Conservation (phyloP, 2,113 vertebrate species). For the Callospermophilus lateralis region DNA sequence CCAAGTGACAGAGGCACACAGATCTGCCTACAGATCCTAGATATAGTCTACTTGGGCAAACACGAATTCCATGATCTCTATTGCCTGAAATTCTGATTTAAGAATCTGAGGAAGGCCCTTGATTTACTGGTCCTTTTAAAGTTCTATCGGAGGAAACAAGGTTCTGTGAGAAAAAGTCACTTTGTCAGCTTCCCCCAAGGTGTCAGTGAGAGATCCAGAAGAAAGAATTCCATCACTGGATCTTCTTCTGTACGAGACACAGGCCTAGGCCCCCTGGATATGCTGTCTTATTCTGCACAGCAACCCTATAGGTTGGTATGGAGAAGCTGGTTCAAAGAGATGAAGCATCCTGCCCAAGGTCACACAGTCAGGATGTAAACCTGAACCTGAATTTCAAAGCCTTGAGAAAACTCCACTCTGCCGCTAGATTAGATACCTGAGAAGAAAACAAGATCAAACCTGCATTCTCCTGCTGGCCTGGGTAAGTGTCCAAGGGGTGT, state of each 20-base stretch:
- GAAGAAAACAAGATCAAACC: slow-evolving; percentile 32
- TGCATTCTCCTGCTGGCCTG: not conserved
- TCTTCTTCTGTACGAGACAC: not conserved
- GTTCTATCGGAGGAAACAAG: not conserved
- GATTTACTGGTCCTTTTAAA: not conserved
- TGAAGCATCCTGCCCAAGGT: not conserved
- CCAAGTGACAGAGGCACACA: not conserved
- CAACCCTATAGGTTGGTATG: not conserved
- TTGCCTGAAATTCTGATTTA: not conserved
- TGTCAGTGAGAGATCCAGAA: not conserved
- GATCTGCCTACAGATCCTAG: not conserved
- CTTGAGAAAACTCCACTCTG: not conserved
- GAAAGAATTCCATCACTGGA: not conserved
- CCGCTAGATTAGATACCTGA: not conserved
- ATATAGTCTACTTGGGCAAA: not conserved
- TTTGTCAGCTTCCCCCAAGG: not conserved
- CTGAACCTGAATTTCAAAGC: slow-evolving; percentile 17
- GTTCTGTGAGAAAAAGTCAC: not conserved
- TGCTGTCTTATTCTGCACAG: not conserved
- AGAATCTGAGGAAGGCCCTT: not conserved
- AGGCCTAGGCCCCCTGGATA: not conserved
- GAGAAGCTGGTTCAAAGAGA: slow-evolving; percentile 14
- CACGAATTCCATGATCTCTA: not conserved
- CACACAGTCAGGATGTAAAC: slow-evolving; percentile 2
- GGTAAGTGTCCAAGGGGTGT: not conserved